A percentile compares a stretch with the other conserved stretches of the same genome.
These are phyloP conservation scores for Pyralis farinalis DNA, from an alignment of 2,888 invertebrate species.

Conservation along the genomic window DNA sequence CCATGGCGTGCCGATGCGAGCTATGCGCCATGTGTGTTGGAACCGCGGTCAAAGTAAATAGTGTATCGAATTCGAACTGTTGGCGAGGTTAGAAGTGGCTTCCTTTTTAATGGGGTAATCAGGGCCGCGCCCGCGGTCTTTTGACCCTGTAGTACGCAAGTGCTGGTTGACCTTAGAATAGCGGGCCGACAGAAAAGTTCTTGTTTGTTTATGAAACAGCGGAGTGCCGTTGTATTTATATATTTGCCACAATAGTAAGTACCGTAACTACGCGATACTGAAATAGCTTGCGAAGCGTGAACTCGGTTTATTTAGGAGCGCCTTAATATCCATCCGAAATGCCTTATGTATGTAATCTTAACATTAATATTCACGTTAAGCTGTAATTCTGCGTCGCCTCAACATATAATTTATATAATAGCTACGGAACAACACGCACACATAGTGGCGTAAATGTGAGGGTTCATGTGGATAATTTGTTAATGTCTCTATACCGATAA, in stretches of 20 bases:
- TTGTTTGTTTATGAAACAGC: conserved; percentile 55
- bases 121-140: conserved; percentile 64
- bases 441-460: conserved; percentile 21
- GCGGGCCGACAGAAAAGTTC: conserved; percentile 32
- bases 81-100: conserved; percentile 45
- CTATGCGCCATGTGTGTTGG: conserved; percentile 34
- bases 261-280: conserved; percentile 15
- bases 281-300: conserved; percentile 21
- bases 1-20: conserved; percentile 31
- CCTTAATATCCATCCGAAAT: conserved; percentile 16
- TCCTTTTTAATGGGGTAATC: conserved; percentile 51
- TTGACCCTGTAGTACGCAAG: conserved; percentile 56
- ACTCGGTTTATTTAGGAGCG: conserved; percentile 26
- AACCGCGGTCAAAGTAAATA: conserved; percentile 40
- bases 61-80: conserved; percentile 31
- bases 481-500: conserved; percentile 7
- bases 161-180: conserved; percentile 68
- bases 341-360: conserved; percentile 28
- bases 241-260: conserved; percentile 13
- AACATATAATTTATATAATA: conserved; percentile 28
- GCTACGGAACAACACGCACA: conserved; percentile 16
- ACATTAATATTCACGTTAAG: conserved; percentile 29
- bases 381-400: conserved; percentile 24
- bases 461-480: conserved; percentile 9
- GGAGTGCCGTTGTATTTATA: conserved; percentile 29